Conservation (phyloP, 1,140 invertebrate species). For the Hycleus cichorii region DNA sequence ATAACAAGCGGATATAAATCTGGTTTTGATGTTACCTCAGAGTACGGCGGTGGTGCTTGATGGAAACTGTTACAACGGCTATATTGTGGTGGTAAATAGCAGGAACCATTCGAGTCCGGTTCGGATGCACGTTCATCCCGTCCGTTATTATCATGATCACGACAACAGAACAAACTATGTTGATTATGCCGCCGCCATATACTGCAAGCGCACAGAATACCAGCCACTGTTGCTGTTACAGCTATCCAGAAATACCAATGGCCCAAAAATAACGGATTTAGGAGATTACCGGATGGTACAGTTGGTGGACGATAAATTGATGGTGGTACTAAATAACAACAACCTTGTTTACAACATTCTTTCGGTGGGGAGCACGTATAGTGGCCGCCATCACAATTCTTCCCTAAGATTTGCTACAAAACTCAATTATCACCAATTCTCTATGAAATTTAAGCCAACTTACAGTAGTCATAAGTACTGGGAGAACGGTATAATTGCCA, state of each 20-base stretch:
- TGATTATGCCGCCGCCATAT: conserved; percentile 49
- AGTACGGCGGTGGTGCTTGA: conserved; percentile 68
- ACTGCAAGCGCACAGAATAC: conserved; percentile 58
- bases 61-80: conserved; percentile 70
- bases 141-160: conserved; percentile 26
- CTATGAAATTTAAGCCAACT: conserved; percentile 4
- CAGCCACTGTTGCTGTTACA: conserved; percentile 51
- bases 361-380: conserved; percentile 56
- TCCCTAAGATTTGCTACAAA: conserved; percentile 29
- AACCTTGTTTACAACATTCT: conserved; percentile 64
- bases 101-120: conserved; percentile 63
- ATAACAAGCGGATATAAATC: conserved; percentile 77
- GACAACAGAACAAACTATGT: conserved; percentile 43
- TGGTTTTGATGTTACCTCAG: conserved; percentile 77
- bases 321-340: conserved; percentile 51
- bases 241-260: conserved; percentile 50
- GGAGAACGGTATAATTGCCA: conserved; percentile 24
- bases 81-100: conserved; percentile 69
- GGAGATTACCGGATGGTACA: conserved; percentile 42
- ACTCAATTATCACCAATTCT: background rate
- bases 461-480: conserved; percentile 35
- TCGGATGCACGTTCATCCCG: conserved; percentile 51
- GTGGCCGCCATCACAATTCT: conserved; percentile 48
- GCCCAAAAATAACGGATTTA: conserved; percentile 46
- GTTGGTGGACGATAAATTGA: conserved; percentile 45